Percentiles rank a stretch among this genome's conserved stretches.
phyloP scores from a whole-genome alignment of 2,888 invertebrate species.

The Ectobius pallidus region DNA sequence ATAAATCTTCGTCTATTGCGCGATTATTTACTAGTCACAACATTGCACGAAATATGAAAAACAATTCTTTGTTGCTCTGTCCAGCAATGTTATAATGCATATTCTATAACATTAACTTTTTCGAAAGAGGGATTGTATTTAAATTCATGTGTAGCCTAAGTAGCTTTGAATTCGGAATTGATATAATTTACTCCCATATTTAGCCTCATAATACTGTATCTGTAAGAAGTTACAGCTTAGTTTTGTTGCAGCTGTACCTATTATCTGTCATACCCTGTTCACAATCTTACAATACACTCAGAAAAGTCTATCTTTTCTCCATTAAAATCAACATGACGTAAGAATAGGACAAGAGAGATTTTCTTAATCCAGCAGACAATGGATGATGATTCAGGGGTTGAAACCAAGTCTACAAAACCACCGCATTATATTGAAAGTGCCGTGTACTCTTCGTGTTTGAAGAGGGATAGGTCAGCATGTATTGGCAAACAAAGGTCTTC shows the following conservation, averaged over 20 bases:
- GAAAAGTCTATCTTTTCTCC: slow-evolving; percentile 21
- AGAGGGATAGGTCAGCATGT: background rate
- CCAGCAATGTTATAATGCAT: too few species aligned
- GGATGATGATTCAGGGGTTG: background rate
- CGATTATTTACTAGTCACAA: too few species aligned
- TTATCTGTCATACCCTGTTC: background rate
- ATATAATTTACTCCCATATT: too few species aligned
- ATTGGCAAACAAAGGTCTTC: slow-evolving; percentile 7
- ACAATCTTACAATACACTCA: background rate
- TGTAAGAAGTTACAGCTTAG: background rate
- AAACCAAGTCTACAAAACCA: background rate
- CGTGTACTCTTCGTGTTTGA: background rate
- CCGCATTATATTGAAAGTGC: slow-evolving; percentile 13
- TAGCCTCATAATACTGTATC: too few species aligned
- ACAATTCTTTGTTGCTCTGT: too few species aligned
- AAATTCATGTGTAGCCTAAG: too few species aligned
- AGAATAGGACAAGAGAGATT: slow-evolving; percentile 14
- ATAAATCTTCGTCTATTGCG: too few species aligned
- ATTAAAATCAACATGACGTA: slow-evolving; percentile 20
- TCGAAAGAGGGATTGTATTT: too few species aligned
- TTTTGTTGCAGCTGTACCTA: too few species aligned
- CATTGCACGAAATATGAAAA: too few species aligned
- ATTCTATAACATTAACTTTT: too few species aligned
- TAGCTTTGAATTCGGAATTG: too few species aligned
- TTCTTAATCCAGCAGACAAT: background rate